Percentiles rank a stretch among this genome's conserved stretches.
These are phyloP conservation scores for Augochlorella aurata DNA, from an alignment of 2,888 invertebrate genomes.

Conservation along the genomic window DNA sequence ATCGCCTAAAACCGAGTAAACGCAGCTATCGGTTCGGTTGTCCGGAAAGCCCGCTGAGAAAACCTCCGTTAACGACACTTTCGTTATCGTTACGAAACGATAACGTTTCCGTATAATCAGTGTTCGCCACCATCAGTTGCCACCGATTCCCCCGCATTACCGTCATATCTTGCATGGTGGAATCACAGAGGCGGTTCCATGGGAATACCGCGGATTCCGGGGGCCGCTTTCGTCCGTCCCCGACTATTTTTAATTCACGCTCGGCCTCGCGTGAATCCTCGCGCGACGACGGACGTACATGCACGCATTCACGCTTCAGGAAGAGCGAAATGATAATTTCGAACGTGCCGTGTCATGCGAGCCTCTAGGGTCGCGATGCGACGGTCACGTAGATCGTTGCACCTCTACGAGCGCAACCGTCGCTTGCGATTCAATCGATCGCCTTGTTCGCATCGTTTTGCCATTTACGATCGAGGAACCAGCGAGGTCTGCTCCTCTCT, in stretches of 20 bases:
- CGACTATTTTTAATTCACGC: conserved; percentile 48
- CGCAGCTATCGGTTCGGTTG: background rate
- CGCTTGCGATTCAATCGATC: conserved; percentile 52
- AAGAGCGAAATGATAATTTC: conserved; percentile 52
- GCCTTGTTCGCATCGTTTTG: conserved; percentile 35
- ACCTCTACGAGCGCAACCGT: conserved; percentile 38
- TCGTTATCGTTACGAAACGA: too few relatives aligned
- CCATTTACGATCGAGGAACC: conserved; percentile 33
- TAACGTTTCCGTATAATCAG: conserved; percentile 1
- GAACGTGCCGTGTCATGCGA: conserved; percentile 51
- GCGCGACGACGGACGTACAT: conserved; percentile 15
- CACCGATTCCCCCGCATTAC: background rate
- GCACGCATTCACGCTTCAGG: conserved; percentile 3
- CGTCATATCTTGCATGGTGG: background rate
- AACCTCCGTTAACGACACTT: background rate
- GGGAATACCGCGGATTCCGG: conserved; percentile 16
- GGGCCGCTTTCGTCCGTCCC: background rate
- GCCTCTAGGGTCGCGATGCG: conserved; percentile 28
- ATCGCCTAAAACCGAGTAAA: background rate
- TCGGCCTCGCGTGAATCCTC: conserved; percentile 13
- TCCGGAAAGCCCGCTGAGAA: background rate
- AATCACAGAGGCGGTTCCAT: background rate
- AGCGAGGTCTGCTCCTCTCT: background rate
- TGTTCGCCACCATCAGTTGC: background rate
- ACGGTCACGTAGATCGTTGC: conserved; percentile 60